Conservation (phyloP, 2,888 invertebrate genomes). For the Drosophila picticornis region DNA sequence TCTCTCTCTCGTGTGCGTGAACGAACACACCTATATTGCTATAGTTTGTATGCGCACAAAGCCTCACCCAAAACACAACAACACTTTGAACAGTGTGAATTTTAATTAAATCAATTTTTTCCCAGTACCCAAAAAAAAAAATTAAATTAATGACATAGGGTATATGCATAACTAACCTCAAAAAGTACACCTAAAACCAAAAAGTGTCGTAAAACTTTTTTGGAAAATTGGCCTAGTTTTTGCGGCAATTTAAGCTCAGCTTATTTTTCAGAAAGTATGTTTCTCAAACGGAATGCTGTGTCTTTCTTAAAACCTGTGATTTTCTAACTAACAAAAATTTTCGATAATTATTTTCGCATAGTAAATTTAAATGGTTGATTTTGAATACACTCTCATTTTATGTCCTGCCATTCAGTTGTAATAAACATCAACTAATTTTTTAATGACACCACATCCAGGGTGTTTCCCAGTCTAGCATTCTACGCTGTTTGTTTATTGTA, state of each 20-base stretch:
- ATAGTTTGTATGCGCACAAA: slow-evolving; percentile 1
- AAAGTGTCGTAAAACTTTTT: background rate
- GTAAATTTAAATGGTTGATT: background rate
- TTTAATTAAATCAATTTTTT: slow-evolving; percentile 35
- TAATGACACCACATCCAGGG: slow-evolving; percentile 3
- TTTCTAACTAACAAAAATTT: background rate
- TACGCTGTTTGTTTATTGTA: background rate
- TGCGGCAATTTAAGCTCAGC: background rate
- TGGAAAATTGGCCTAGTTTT: background rate
- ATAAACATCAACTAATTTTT: background rate
- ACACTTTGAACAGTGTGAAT: slow-evolving; percentile 24
- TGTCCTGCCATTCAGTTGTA: background rate
- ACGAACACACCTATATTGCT: background rate
- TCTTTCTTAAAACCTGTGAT: no score
- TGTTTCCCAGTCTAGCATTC: slow-evolving; percentile 10
- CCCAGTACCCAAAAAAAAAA: background rate
- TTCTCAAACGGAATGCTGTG: background rate
- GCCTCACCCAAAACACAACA: slow-evolving; percentile 6
- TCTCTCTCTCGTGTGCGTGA: background rate
- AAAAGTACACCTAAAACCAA: background rate
- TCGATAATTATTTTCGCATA: background rate
- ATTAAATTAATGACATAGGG: no score
- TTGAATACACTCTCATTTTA: background rate
- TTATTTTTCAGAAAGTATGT: background rate
- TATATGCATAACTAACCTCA: background rate